Base-by-base conservation (phyloP, 23 tunicate genomes). In the Pegea sp. region DNA sequence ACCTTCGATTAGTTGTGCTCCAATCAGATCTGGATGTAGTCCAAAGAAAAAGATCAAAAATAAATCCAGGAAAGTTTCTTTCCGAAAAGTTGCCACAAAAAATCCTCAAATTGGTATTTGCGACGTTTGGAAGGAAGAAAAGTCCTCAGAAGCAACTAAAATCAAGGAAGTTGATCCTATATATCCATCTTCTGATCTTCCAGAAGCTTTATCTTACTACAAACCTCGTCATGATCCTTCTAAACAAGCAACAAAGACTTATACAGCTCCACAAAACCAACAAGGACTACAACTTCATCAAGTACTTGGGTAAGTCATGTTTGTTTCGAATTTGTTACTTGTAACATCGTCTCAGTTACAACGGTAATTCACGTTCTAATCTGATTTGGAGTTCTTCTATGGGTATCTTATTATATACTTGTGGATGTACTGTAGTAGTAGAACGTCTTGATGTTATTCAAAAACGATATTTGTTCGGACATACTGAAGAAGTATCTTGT, bases 311-410 rank as follows among this genome's bases (percentile, higher is more conserved):
- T 84, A 49, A 57, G 67, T 63, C 0, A 21, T 51, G 24, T 25
- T 8, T 56, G 44, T 28, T 56, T 22, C 24, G 21, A 56, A 18
- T 5, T 25, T 56, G 7, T 56, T 38, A 38, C 46, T 38, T 11
- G 16, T 38, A 8, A 8, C 16, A 34, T 29, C 20, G 20, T 22
- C 19, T 24, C 44, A 84, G 95, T 23, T 84, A 84, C 63, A 84
- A 84, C 46, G 95, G 95, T 5, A 84, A 84, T 34, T 77, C 68
- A 30, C 84, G 95, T 6, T 65, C 71, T 31, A 84, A 84, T 34
- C n/a, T 84, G 29, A 31, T 53, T 1, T 84, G 95, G 95, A 84
- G 59, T 52, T 76, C 95, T 33, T 71, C 73, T 33, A 68, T 59
- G 2, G 95, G 95, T 0, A 24, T 57, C 32, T 72, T 84, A 6